These are phyloP conservation scores for Agelastica alni DNA, from an alignment of 2,888 invertebrate genomes.

Conservation along the genomic window DNA sequence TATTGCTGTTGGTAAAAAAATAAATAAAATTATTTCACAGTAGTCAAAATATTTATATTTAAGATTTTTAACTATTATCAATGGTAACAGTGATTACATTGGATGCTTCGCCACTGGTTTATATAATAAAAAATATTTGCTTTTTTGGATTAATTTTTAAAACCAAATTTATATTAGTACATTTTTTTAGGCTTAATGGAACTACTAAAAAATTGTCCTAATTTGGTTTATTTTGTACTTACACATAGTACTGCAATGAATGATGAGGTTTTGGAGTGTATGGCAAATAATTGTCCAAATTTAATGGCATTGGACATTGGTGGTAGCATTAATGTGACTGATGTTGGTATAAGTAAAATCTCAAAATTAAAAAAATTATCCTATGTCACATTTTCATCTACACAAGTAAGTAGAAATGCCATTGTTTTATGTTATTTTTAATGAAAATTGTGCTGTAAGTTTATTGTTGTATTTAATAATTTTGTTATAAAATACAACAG, in stretches of 20 bases:
- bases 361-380: slow-evolving; percentile 43
- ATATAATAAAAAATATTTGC: too few species aligned
- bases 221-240: slow-evolving; percentile 44
- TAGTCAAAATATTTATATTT: too few species aligned
- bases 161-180: too few species aligned
- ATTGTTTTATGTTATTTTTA: not conserved
- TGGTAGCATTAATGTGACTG: slow-evolving; percentile 51
- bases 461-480: too few species aligned
- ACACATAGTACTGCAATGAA: slow-evolving; percentile 54
- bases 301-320: slow-evolving; percentile 59
- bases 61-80: too few species aligned
- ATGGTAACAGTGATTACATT: too few species aligned
- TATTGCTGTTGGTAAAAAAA: too few species aligned
- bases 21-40: too few species aligned
- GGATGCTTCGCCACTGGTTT: too few species aligned
- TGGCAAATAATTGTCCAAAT: slow-evolving; percentile 59
- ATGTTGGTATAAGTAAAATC: slow-evolving; percentile 45
- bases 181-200: slow-evolving; percentile 45
- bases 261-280: slow-evolving; percentile 59
- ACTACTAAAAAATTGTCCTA: slow-evolving; percentile 43
- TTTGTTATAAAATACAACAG: not conserved
- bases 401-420: slow-evolving; percentile 46
- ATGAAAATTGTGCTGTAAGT: not conserved
- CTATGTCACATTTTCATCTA: slow-evolving; percentile 50
- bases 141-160: too few species aligned